These are phyloP conservation scores for Pteropus rufus DNA, from an alignment of 2,797 vertebrate genomes.

Conservation along the genomic window DNA sequence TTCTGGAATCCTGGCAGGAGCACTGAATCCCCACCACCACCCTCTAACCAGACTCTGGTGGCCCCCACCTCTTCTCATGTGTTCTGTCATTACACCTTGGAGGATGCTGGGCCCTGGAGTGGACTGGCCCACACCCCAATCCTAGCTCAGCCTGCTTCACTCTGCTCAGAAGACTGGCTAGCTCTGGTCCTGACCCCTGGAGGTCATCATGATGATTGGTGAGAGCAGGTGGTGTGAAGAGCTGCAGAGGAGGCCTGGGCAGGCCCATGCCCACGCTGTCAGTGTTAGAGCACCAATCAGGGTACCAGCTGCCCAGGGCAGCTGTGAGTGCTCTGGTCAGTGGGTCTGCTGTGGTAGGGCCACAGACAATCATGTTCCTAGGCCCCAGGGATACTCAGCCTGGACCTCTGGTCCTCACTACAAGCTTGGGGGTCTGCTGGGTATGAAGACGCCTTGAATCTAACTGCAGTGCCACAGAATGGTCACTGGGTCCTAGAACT, in stretches of 20 bases:
- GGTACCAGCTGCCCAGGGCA: background rate
- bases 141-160: background rate
- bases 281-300: background rate
- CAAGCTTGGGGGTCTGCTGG: background rate
- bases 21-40: background rate
- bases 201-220: background rate
- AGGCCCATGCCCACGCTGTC: rapidly evolving
- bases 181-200: background rate
- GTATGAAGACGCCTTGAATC: background rate
- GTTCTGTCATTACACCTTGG: background rate
- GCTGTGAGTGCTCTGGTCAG: background rate
- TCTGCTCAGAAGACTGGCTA: background rate
- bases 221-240: background rate
- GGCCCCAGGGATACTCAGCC: background rate
- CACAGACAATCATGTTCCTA: background rate
- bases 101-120: background rate
- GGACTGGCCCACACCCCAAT: background rate
- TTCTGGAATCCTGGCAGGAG: background rate
- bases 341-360: background rate
- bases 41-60: background rate
- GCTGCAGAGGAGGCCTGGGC: background rate
- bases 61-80: background rate
- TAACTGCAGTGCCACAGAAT: background rate
- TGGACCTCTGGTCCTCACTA: background rate
- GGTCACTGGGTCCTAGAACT: background rate